A percentile compares a stretch with the other conserved stretches of the same genome.
Evolutionary conservation across 2,113 vertebrate genomes (phyloP).

Genomic region (Corythaeola cristata): DNA sequence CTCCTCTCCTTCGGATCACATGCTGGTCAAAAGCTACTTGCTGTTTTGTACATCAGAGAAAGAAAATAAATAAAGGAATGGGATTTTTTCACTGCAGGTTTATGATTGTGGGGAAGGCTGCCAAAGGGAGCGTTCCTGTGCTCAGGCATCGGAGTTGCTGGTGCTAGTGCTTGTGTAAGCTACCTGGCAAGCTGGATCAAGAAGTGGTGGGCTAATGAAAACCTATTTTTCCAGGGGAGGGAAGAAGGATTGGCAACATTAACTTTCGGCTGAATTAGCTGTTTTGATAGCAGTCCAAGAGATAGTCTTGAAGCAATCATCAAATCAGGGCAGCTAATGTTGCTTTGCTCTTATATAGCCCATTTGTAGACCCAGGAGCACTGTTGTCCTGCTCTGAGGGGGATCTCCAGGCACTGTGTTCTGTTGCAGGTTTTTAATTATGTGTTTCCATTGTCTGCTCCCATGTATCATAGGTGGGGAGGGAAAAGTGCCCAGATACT

Average conservation of each 20-base stretch:
- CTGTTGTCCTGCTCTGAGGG: neutral
- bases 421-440: neutral
- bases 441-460: neutral
- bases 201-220: neutral
- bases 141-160: neutral
- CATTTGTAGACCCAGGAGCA: neutral
- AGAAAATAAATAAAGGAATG: neutral
- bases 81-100: neutral
- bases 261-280: slow-evolving; percentile 14
- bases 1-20: neutral
- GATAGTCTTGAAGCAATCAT: neutral
- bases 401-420: neutral
- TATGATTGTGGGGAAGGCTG: neutral
- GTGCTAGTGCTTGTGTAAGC: neutral
- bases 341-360: neutral
- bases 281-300: neutral
- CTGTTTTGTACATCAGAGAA: neutral
- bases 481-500: neutral
- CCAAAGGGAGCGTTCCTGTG: neutral
- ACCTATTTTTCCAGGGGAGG: neutral
- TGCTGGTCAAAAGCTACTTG: neutral
- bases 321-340: neutral
- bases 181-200: neutral
- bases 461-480: neutral
- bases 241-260: neutral